Conservation (phyloP, 2,113 vertebrate genomes). For the Gadus chalcogrammus region DNA sequence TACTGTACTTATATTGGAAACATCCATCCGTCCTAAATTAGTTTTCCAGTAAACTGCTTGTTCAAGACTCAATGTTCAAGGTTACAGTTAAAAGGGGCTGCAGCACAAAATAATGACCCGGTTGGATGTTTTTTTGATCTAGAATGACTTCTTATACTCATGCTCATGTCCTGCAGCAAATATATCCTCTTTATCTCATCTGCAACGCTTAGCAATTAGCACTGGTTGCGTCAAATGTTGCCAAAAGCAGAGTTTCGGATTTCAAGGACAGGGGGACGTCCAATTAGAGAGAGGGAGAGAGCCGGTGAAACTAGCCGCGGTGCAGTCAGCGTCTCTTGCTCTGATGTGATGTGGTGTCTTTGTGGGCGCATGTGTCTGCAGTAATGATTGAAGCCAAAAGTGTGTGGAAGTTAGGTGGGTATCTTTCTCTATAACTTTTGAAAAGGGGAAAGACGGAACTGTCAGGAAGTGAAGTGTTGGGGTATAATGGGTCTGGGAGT, state of each 20-base stretch:
- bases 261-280: slow-evolving; percentile 28
- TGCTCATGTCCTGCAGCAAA: slow-evolving; percentile 51
- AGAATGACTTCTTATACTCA: slow-evolving; percentile 47
- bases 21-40: slow-evolving; percentile 41
- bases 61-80: slow-evolving; percentile 35
- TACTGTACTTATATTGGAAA: slow-evolving; percentile 5
- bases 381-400: too few relatives aligned
- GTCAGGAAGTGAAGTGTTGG: too few relatives aligned
- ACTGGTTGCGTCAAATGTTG: slow-evolving; percentile 50
- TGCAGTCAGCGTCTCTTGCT: too few relatives aligned
- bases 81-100: slow-evolving; percentile 27
- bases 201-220: slow-evolving; percentile 54
- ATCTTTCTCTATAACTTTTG: too few relatives aligned
- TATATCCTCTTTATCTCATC: slow-evolving; percentile 56
- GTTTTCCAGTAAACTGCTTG: slow-evolving; percentile 41
- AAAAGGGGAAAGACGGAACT: too few relatives aligned
- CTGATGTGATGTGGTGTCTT: too few relatives aligned
- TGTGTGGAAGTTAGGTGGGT: too few relatives aligned
- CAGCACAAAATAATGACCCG: slow-evolving; percentile 44
- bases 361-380: too few relatives aligned
- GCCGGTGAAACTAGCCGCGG: too few relatives aligned
- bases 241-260: slow-evolving; percentile 47
- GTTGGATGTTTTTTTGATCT: slow-evolving; percentile 54
- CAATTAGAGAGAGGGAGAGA: slow-evolving; percentile 54
- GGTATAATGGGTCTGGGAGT: too few relatives aligned